Percentiles rank a stretch among this genome's conserved stretches.
Conservation (phyloP, 1,140 invertebrate genomes). For the Trachelipus rathkii region DNA sequence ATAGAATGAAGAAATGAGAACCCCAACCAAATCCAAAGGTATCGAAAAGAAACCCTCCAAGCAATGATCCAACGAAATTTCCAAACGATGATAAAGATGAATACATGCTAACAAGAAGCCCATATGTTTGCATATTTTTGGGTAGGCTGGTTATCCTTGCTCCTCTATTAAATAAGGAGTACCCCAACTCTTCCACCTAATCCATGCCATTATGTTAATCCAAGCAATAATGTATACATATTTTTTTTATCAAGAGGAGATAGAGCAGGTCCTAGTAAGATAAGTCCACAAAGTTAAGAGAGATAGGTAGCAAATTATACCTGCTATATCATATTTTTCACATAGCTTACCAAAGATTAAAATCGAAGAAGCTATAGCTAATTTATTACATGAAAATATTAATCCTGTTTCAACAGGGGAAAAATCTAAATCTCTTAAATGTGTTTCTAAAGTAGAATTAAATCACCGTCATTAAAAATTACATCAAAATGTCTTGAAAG, state of each 20-base stretch:
- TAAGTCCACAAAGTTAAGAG: constrained; percentile 64
- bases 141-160: constrained; percentile 67
- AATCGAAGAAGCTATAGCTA: too few relatives aligned
- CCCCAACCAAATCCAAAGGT: constrained; percentile 65
- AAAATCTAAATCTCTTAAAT: constrained; percentile 68
- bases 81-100: constrained; percentile 78
- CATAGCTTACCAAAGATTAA: constrained; percentile 75
- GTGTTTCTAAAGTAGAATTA: constrained; percentile 74
- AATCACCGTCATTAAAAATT: constrained; percentile 76
- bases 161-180: constrained; percentile 70
- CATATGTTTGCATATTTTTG: constrained; percentile 75
- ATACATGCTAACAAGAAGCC: constrained; percentile 77
- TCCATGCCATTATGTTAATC: constrained; percentile 70
- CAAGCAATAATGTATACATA: constrained; percentile 56
- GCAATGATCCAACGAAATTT: constrained; percentile 74
- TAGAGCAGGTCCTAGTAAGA: constrained; percentile 63
- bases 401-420: constrained; percentile 71
- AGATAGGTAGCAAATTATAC: constrained; percentile 61
- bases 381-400: constrained; percentile 84
- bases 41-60: constrained; percentile 71
- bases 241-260: constrained; percentile 30
- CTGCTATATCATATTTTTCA: constrained; percentile 62
- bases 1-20: too few relatives aligned
- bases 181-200: constrained; percentile 76
- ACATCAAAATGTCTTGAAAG: constrained; percentile 65